Percentiles rank a stretch among this genome's conserved stretches.
Conservation (phyloP, 1,140 invertebrate genomes). For the Helicoverpa armigera region DNA sequence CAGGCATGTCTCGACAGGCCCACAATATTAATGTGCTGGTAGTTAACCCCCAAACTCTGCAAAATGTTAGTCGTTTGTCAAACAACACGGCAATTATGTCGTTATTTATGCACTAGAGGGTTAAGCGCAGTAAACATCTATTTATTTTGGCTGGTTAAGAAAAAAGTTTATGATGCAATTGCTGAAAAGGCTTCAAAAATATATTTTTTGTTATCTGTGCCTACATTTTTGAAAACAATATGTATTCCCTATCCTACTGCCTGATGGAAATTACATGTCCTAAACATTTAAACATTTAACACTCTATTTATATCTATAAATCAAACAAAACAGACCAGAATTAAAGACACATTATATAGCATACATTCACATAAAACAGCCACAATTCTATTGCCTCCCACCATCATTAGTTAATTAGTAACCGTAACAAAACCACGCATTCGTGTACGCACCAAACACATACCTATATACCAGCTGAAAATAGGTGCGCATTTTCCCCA, state of each 20-base stretch:
- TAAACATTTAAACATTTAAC: too few species aligned
- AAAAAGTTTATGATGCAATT: slow-evolving; percentile 10
- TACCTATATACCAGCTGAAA: neutral
- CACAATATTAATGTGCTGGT: slow-evolving; percentile 39
- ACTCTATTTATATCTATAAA: too few species aligned
- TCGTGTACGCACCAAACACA: slow-evolving; percentile 1
- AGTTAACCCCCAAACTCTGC: slow-evolving; percentile 58
- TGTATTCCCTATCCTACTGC: too few species aligned
- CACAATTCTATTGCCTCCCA: neutral
- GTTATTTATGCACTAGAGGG: slow-evolving; percentile 78
- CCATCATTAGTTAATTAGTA: slow-evolving; percentile 36
- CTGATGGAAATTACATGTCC: too few species aligned
- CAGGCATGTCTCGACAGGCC: slow-evolving; percentile 12
- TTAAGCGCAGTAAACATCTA: slow-evolving; percentile 62
- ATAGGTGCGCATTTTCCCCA: slow-evolving; percentile 39
- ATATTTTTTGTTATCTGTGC: too few species aligned
- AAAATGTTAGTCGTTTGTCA: slow-evolving; percentile 65
- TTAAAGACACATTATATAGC: neutral
- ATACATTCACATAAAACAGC: neutral
- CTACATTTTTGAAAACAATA: too few species aligned
- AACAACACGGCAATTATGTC: slow-evolving; percentile 71
- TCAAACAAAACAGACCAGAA: too few species aligned
- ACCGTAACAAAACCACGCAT: slow-evolving; percentile 32
- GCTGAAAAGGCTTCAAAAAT: neutral
- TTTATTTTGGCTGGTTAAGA: slow-evolving; percentile 2